phyloP scores from a whole-genome alignment of 2,888 invertebrate species.

The Ennomos quercinarius region DNA sequence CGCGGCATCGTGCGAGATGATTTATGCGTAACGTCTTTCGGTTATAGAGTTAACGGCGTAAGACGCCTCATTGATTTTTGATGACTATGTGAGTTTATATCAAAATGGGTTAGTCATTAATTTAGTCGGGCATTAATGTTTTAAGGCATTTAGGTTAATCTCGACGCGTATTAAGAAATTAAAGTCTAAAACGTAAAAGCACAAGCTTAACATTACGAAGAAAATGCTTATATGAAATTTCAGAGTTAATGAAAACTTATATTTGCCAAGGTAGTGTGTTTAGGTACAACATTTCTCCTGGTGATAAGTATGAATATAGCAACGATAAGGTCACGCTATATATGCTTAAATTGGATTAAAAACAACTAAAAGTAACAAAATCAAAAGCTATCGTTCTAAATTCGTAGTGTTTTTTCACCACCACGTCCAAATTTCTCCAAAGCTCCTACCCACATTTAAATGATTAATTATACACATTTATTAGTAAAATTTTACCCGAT shows the following conservation, averaged over 20 bases:
- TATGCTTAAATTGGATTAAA: conserved; percentile 5
- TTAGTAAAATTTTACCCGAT: conserved; percentile 75
- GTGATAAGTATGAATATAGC: background rate
- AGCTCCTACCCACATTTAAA: conserved; percentile 49
- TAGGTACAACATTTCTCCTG: too few species aligned
- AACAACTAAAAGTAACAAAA: conserved; percentile 17
- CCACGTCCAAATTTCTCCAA: conserved; percentile 28
- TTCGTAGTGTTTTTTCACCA: conserved; percentile 33
- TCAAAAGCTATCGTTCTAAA: conserved; percentile 24
- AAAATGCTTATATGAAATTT: too few species aligned
- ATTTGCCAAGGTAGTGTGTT: too few species aligned
- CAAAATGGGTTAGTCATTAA: conserved; percentile 14
- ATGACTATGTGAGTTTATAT: conserved; percentile 57
- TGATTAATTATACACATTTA: conserved; percentile 84
- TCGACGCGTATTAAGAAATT: background rate
- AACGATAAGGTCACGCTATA: too few species aligned
- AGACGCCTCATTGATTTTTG: conserved; percentile 78
- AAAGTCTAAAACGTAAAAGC: background rate
- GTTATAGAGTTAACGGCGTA: conserved; percentile 42
- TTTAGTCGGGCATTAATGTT: background rate
- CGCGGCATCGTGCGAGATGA: conserved; percentile 64
- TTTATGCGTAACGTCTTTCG: conserved; percentile 61
- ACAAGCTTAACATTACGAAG: too few species aligned
- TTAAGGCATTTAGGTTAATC: too few species aligned
- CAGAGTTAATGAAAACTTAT: too few species aligned